Evolutionary conservation across 2,797 vertebrate species (phyloP).

Genomic region (Liparis tanakae): DNA sequence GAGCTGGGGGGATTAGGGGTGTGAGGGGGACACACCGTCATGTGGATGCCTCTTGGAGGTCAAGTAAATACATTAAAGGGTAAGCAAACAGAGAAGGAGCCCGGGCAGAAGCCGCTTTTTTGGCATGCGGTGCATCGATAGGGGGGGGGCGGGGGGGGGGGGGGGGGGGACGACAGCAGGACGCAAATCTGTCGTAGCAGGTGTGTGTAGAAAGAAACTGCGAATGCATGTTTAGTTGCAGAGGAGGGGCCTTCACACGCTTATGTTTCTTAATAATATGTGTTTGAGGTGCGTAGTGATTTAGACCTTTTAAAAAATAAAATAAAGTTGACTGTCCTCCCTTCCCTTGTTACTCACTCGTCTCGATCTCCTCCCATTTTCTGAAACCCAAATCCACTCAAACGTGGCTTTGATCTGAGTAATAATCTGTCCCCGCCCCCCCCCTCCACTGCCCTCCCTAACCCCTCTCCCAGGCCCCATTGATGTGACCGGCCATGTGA

Average conservation of each 20-base stretch:
- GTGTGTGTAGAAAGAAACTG: slow-evolving; percentile 45
- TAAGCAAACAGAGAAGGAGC: slow-evolving; percentile 54
- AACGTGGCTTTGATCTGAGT: slow-evolving; percentile 76
- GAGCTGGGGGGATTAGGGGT: slow-evolving; percentile 45
- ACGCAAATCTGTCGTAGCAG: slow-evolving; percentile 68
- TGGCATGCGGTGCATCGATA: slow-evolving; percentile 40
- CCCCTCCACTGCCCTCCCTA: slow-evolving; percentile 26
- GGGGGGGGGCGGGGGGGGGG: slow-evolving; percentile 42
- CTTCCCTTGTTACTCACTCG: slow-evolving; percentile 19
- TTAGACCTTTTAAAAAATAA: slow-evolving; percentile 23
- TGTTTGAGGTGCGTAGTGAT: slow-evolving; percentile 2
- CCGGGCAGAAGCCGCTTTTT: slow-evolving; percentile 52
- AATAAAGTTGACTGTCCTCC: slow-evolving; percentile 22
- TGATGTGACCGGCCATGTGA: slow-evolving; percentile 74
- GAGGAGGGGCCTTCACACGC: neutral
- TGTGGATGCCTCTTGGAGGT: slow-evolving; percentile 65
- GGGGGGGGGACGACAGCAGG: slow-evolving; percentile 23
- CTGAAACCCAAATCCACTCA: slow-evolving; percentile 73
- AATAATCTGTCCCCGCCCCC: slow-evolving; percentile 57
- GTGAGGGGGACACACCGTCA: slow-evolving; percentile 54
- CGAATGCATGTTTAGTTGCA: neutral
- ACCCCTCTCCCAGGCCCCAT: slow-evolving; percentile 44
- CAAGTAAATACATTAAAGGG: slow-evolving; percentile 68
- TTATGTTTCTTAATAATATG: slow-evolving; percentile 4
- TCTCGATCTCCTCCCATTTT: slow-evolving; percentile 36